A percentile compares a stretch with the other conserved stretches of the same genome.
phyloP scores from a whole-genome alignment of 1,140 invertebrate species.

The Hypothenemus hampei region DNA sequence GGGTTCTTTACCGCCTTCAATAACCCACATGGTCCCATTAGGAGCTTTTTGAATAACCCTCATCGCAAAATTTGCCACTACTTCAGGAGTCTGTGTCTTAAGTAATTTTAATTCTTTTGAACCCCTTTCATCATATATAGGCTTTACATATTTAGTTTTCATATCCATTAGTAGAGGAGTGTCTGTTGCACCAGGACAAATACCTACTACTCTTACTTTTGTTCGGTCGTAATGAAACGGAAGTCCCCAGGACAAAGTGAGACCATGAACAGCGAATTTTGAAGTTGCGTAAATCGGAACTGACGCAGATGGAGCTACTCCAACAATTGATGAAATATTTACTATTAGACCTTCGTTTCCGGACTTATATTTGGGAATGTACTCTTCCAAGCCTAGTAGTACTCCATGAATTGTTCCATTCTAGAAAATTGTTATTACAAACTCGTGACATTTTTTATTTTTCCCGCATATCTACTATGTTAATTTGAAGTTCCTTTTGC shows the following conservation, averaged over 20 bases:
- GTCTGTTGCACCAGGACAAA: slow-evolving; percentile 42
- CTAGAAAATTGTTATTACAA: slow-evolving; percentile 22
- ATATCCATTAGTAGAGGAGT: no score
- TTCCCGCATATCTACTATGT: slow-evolving; percentile 43
- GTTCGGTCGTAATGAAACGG: slow-evolving; percentile 29
- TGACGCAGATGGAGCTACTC: slow-evolving; percentile 12
- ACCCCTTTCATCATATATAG: no score
- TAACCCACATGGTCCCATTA: slow-evolving; percentile 31
- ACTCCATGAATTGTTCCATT: slow-evolving; percentile 35
- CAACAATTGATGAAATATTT: slow-evolving; percentile 35
- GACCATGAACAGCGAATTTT: slow-evolving; percentile 34
- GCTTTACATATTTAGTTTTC: no score
- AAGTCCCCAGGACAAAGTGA: slow-evolving; percentile 30
- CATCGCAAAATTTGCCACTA: slow-evolving; percentile 18
- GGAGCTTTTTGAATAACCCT: slow-evolving; percentile 24
- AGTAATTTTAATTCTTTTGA: no score
- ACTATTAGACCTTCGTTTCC: slow-evolving; percentile 36
- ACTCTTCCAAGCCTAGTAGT: slow-evolving; percentile 35
- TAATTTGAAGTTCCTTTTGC: slow-evolving; percentile 48
- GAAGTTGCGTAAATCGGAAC: slow-evolving; percentile 35
- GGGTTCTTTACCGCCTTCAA: slow-evolving; percentile 27
- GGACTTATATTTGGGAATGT: slow-evolving; percentile 34
- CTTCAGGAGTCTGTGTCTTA: no score
- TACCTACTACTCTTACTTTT: slow-evolving; percentile 38
- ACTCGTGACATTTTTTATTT: neutral